phyloP scores from a whole-genome alignment of 2,888 invertebrate genomes.

The Willowsia nigromaculata region DNA sequence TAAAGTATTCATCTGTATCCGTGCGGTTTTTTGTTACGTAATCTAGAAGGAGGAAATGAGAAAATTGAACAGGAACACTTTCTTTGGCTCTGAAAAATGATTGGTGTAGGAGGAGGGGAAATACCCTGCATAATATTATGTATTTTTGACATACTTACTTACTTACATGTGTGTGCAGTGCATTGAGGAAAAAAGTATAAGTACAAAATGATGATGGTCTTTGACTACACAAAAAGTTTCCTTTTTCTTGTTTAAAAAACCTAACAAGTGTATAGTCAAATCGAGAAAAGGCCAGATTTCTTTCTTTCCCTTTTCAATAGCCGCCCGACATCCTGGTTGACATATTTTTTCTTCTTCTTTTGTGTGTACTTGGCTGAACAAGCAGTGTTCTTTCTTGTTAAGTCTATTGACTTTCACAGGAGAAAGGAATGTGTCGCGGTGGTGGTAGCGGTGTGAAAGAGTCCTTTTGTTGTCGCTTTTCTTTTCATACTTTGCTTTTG shows the following conservation, averaged over 20 bases:
- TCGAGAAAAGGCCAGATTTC: constrained; percentile 21
- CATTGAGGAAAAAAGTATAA: neutral
- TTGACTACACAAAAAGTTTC: constrained; percentile 12
- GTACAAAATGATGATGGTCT: constrained; percentile 18
- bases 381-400: constrained; percentile 20
- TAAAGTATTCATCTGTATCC: neutral
- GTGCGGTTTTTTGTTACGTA: neutral
- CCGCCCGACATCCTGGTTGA: constrained; percentile 28
- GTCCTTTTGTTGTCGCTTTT: constrained; percentile 45
- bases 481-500: constrained; percentile 17
- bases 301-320: constrained; percentile 11
- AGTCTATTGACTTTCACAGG: constrained; percentile 23
- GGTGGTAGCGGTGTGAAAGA: constrained; percentile 37
- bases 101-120: neutral
- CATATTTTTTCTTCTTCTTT: constrained; percentile 21
- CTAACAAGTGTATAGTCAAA: constrained; percentile 26
- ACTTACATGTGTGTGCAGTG: neutral
- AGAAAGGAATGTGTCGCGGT: constrained; percentile 24
- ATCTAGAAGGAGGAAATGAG: neutral
- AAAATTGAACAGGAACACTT: neutral
- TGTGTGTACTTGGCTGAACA: constrained; percentile 7
- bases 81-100: neutral
- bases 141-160: neutral
- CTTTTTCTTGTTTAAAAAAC: neutral
- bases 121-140: neutral